phyloP scores from a whole-genome alignment of 2,113 vertebrate genomes.

The Notothenia rossii region DNA sequence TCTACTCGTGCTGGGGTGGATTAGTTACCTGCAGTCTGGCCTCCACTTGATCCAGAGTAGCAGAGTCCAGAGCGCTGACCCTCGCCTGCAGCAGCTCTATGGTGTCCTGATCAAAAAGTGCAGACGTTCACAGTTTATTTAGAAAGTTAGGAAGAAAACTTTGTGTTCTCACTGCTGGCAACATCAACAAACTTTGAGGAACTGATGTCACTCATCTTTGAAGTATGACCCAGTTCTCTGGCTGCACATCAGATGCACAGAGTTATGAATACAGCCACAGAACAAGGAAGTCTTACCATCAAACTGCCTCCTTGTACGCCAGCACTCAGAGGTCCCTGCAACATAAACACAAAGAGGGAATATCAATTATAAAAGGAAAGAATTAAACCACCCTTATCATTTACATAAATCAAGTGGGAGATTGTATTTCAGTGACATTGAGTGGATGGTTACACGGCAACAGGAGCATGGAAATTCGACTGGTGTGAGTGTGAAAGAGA shows the following conservation, averaged over 20 bases:
- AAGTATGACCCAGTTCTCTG: slow-evolving; percentile 61
- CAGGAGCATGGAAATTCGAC: slow-evolving; percentile 14
- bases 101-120: slow-evolving; percentile 84
- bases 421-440: slow-evolving; percentile 34
- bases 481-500: slow-evolving; percentile 29
- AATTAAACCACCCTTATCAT: neutral
- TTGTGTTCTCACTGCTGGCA: slow-evolving; percentile 19
- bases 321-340: slow-evolving; percentile 90
- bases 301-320: slow-evolving; percentile 90
- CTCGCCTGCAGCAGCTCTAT: slow-evolving; percentile 93
- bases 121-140: slow-evolving; percentile 2
- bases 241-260: slow-evolving; percentile 42
- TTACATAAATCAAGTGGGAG: slow-evolving; percentile 34
- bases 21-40: slow-evolving; percentile 91
- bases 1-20: neutral
- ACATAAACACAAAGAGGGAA: slow-evolving; percentile 27
- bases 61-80: slow-evolving; percentile 90
- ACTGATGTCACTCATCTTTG: slow-evolving; percentile 58
- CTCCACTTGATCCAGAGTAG: slow-evolving; percentile 94
- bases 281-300: slow-evolving; percentile 83
- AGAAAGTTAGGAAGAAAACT: neutral
- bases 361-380: slow-evolving; percentile 1
- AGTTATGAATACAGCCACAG: slow-evolving; percentile 34
- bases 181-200: slow-evolving; percentile 35
- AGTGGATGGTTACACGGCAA: slow-evolving; percentile 25